These are phyloP conservation scores for Tachyglossus aculeatus DNA, from an alignment of 2,797 vertebrate genomes.

Conservation along the genomic window DNA sequence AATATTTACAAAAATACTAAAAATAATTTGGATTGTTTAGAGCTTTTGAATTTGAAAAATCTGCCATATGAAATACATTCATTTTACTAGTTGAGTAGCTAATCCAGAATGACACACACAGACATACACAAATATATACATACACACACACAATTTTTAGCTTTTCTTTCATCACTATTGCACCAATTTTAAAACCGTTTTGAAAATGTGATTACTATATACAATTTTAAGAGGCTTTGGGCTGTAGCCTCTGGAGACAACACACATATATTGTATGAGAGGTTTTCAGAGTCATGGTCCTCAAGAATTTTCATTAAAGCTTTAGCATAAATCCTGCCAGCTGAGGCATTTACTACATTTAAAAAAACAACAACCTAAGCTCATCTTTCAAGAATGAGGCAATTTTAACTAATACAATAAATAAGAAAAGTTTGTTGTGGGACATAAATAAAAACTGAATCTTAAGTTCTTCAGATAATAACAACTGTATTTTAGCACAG, in stretches of 20 bases:
- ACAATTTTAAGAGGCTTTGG: conserved; percentile 63
- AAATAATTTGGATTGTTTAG: conserved; percentile 1
- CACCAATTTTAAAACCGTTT: conserved; percentile 61
- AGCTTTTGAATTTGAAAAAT: background rate
- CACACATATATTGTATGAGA: conserved; percentile 29
- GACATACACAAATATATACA: background rate
- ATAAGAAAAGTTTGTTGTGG: conserved; percentile 35
- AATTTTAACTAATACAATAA: conserved; percentile 56
- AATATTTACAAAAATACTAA: background rate
- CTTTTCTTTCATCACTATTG: conserved; percentile 49
- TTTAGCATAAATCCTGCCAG: background rate
- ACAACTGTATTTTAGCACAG: conserved; percentile 21
- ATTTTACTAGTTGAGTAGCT: too few relatives aligned
- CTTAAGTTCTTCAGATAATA: conserved; percentile 21
- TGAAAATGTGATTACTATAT: conserved; percentile 53
- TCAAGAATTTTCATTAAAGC: conserved; percentile 33
- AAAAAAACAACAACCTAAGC: conserved; percentile 45
- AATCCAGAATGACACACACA: too few relatives aligned
- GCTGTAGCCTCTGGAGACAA: conserved; percentile 42
- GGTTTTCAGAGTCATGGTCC: conserved; percentile 43
- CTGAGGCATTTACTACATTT: conserved; percentile 34
- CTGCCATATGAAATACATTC: background rate
- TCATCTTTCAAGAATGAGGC: conserved; percentile 32
- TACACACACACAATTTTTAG: conserved; percentile 42
- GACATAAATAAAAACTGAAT: conserved; percentile 48